These are phyloP conservation scores for Macrostomum cliftonense DNA, from an alignment of 2,888 invertebrate species.

Conservation along the genomic window DNA sequence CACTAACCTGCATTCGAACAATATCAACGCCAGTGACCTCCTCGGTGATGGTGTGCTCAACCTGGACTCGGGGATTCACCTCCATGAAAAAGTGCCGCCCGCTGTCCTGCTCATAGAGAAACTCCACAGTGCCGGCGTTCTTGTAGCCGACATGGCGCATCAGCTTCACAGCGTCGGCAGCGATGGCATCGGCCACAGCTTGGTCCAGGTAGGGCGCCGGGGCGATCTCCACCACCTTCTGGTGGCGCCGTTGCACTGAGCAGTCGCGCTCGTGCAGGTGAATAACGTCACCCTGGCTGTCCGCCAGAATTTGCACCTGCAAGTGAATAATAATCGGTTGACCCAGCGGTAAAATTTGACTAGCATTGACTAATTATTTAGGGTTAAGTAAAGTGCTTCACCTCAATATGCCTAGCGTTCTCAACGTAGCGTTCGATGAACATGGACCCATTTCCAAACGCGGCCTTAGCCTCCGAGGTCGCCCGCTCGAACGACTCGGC, in stretches of 20 bases:
- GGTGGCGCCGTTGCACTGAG: conserved; percentile 89
- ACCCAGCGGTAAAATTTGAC: no score
- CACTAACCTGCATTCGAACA: background rate
- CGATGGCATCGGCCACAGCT: conserved; percentile 57
- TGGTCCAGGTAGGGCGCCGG: conserved; percentile 72
- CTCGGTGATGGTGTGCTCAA: conserved; percentile 96
- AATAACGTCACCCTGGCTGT: conserved; percentile 80
- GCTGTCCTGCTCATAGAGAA: conserved; percentile 60
- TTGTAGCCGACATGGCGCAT: conserved; percentile 75
- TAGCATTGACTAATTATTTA: no score
- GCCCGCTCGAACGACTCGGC: conserved; percentile 74
- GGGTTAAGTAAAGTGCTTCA: no score
- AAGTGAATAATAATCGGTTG: no score
- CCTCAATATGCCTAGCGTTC: conserved; percentile 89
- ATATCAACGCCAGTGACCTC: conserved; percentile 62
- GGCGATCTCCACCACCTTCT: conserved; percentile 93
- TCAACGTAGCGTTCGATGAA: conserved; percentile 97
- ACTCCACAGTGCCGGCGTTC: conserved; percentile 95
- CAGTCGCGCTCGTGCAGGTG: conserved; percentile 94
- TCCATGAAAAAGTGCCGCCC: conserved; percentile 90
- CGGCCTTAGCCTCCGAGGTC: conserved; percentile 77
- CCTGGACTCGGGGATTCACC: conserved; percentile 89
- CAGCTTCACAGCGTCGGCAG: conserved; percentile 66
- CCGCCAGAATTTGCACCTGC: conserved; percentile 42
- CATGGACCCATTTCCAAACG: conserved; percentile 94